Conservation (phyloP, 92 coral and sea anemone species). For the Palythoa heliodiscus region DNA sequence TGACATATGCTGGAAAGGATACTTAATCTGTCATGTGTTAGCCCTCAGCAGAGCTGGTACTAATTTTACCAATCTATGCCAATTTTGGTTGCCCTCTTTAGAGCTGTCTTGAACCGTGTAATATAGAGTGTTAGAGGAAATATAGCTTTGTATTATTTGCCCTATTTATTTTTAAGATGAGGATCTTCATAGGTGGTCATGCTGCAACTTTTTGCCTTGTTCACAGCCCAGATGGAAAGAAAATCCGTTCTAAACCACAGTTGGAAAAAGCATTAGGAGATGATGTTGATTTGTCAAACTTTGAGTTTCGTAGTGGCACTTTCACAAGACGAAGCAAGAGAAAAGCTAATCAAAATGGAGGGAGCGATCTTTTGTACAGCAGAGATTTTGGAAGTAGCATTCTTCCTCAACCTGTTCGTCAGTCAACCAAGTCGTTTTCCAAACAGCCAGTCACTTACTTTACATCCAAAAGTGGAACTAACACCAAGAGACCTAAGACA, state of each 20-base stretch:
- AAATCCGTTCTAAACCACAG: constrained; percentile 96
- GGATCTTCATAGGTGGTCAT: not conserved
- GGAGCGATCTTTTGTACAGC: constrained; percentile 63
- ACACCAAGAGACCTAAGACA: constrained; percentile 65
- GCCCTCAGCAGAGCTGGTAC: no score
- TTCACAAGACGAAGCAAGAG: constrained; percentile 84
- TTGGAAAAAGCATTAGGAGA: constrained; percentile 85
- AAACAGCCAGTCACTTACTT: constrained; percentile 90
- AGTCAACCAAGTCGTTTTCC: constrained; percentile 87
- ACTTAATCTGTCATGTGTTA: no score
- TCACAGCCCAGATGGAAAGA: constrained; percentile 97
- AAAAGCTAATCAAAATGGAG: constrained; percentile 65
- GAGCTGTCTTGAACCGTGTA: no score
- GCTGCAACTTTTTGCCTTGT: constrained; percentile 9
- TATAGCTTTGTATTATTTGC: no score
- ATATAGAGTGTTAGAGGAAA: no score
- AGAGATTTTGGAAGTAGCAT: constrained; percentile 80
- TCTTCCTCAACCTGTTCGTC: constrained; percentile 82
- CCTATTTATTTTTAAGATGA: not conserved
- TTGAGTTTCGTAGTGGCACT: constrained; percentile 94
- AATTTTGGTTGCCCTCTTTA: no score
- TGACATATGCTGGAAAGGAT: no score
- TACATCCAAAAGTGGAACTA: constrained; percentile 58
- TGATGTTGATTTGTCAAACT: constrained; percentile 88
- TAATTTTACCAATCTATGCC: no score